Conservation (phyloP, 2,113 vertebrate genomes). For the Callorhinus ursinus region DNA sequence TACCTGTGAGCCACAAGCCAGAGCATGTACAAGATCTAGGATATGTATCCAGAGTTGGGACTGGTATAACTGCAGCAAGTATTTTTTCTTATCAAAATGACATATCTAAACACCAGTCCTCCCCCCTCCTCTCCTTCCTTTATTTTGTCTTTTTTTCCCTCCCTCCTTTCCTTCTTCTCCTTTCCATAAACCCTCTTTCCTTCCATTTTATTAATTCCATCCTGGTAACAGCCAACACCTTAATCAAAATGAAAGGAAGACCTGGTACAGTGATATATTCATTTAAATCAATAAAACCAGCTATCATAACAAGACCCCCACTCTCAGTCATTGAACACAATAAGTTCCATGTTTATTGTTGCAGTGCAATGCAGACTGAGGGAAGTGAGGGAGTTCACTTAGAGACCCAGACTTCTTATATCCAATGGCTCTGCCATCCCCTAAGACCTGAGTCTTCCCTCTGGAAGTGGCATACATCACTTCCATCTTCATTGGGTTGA, state of each 20-base stretch:
- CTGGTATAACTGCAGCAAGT: rapidly evolving
- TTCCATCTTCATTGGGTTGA: neutral
- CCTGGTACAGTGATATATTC: neutral
- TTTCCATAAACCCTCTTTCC: neutral
- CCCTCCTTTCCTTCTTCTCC: neutral
- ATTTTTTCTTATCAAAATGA: neutral
- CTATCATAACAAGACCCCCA: neutral
- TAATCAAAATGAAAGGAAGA: neutral
- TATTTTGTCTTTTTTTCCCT: neutral
- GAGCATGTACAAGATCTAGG: too few relatives aligned
- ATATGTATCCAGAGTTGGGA: too few relatives aligned
- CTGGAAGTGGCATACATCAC: neutral
- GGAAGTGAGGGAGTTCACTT: neutral
- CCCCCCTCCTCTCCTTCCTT: too few relatives aligned
- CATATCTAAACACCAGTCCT: neutral
- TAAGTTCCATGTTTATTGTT: neutral
- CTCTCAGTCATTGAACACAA: neutral
- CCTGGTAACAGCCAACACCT: neutral
- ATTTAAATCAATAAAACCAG: neutral
- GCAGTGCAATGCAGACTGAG: neutral
- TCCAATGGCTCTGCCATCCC: neutral
- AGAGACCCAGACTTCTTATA: neutral
- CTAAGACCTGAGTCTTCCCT: too few relatives aligned
- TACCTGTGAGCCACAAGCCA: neutral
- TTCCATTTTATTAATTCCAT: neutral